phyloP scores from a whole-genome alignment of 2,113 vertebrate genomes.

The Phylloscopus whistleri region DNA sequence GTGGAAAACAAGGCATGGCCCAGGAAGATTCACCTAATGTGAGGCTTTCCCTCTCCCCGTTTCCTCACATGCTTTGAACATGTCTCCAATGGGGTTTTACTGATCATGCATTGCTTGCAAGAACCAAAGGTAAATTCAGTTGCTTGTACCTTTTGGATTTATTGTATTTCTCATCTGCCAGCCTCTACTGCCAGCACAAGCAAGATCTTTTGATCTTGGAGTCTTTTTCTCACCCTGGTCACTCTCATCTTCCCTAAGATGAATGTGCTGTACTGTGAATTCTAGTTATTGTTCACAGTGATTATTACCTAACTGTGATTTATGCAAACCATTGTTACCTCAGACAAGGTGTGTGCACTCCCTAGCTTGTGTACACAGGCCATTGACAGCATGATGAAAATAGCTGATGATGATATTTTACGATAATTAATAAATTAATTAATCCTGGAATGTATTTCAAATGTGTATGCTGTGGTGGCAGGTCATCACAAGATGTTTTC shows the following conservation, averaged over 20 bases:
- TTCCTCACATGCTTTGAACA: neutral
- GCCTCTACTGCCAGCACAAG: neutral
- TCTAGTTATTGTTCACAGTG: neutral
- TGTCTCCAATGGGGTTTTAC: neutral
- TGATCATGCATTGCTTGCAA: neutral
- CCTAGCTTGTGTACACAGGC: neutral
- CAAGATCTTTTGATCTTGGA: neutral
- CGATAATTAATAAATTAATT: neutral
- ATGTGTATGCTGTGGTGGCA: neutral
- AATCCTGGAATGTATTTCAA: neutral
- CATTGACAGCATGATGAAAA: neutral
- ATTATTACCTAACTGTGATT: conserved; percentile 12
- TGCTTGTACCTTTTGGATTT: neutral
- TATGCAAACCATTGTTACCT: neutral
- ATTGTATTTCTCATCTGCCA: neutral
- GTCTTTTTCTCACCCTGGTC: neutral
- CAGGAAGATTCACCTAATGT: neutral
- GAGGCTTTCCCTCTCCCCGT: neutral
- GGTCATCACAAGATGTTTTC: neutral
- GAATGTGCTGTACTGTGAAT: neutral
- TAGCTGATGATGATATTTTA: neutral
- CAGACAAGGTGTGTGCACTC: neutral
- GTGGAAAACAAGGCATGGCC: neutral
- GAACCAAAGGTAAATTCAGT: neutral
- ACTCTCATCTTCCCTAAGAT: neutral